Conservation (phyloP, 2,797 vertebrate species). For the Anguilla obscura region DNA sequence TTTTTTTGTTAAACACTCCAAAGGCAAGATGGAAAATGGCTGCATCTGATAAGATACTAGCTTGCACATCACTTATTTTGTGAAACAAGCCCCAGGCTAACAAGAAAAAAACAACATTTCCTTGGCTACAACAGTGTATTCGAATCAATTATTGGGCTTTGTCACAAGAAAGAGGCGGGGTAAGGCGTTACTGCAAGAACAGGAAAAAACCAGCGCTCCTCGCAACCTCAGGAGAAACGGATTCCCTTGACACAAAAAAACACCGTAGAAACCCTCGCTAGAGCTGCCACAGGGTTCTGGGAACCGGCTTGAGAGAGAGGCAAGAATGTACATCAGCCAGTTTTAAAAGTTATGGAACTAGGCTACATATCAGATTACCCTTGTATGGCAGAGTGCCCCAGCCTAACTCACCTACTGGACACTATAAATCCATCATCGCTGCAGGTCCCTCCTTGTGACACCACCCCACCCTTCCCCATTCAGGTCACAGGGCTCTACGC, state of each 20-base stretch:
- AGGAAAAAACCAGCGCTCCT: background rate
- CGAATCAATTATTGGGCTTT: background rate
- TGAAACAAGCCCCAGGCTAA: too few species aligned
- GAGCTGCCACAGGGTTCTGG: background rate
- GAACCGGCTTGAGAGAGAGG: background rate
- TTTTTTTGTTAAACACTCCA: too few species aligned
- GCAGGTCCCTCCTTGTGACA: background rate
- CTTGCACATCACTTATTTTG: too few species aligned
- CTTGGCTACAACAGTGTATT: background rate
- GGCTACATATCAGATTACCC: background rate
- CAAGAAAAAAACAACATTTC: background rate
- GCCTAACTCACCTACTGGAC: background rate
- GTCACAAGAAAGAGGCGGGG: background rate
- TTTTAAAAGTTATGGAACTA: background rate
- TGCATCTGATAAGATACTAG: too few species aligned
- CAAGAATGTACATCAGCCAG: background rate
- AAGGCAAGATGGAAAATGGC: too few species aligned
- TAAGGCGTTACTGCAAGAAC: background rate
- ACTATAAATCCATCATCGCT: background rate
- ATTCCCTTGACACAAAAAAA: background rate
- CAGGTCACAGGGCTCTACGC: conserved; percentile 40
- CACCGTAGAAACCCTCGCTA: background rate
- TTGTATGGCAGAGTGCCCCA: background rate
- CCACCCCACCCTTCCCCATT: background rate
- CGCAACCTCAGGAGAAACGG: background rate